These are phyloP conservation scores for Sebastes cheni DNA, from an alignment of 2,797 vertebrate species.

Conservation along the genomic window DNA sequence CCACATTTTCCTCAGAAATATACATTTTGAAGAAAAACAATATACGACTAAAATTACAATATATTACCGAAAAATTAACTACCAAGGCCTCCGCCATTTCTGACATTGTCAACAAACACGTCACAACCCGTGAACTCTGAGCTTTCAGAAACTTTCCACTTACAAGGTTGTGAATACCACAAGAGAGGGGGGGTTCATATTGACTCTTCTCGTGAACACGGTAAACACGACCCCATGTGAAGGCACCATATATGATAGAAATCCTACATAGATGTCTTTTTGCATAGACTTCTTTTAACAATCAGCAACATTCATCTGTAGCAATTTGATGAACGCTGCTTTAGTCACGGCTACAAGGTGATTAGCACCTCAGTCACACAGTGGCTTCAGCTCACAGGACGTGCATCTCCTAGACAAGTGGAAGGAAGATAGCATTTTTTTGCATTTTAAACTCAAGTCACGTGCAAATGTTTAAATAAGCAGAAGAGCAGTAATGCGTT, in stretches of 20 bases:
- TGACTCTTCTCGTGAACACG: neutral
- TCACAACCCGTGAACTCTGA: too few relatives aligned
- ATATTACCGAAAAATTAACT: too few relatives aligned
- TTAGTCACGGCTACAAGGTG: constrained; percentile 14
- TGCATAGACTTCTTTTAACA: neutral
- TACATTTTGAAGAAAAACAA: too few relatives aligned
- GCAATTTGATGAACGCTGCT: neutral
- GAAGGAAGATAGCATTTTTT: neutral
- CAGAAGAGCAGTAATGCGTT: constrained; percentile 37
- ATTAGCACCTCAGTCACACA: constrained; percentile 25
- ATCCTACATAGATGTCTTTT: neutral
- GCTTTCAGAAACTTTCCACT: too few relatives aligned
- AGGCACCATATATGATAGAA: neutral
- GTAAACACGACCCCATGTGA: neutral
- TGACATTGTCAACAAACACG: too few relatives aligned
- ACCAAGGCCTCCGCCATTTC: too few relatives aligned
- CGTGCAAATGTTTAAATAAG: constrained; percentile 32
- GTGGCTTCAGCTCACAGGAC: neutral
- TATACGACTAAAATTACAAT: too few relatives aligned
- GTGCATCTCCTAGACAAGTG: neutral
- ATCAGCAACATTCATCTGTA: constrained; percentile 1
- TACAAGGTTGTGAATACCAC: too few relatives aligned
- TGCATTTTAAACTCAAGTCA: neutral
- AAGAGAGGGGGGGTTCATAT: neutral
- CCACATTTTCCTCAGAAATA: too few relatives aligned